Base-by-base conservation (phyloP, 2,113 vertebrate genomes). In the Scomber colias region DNA sequence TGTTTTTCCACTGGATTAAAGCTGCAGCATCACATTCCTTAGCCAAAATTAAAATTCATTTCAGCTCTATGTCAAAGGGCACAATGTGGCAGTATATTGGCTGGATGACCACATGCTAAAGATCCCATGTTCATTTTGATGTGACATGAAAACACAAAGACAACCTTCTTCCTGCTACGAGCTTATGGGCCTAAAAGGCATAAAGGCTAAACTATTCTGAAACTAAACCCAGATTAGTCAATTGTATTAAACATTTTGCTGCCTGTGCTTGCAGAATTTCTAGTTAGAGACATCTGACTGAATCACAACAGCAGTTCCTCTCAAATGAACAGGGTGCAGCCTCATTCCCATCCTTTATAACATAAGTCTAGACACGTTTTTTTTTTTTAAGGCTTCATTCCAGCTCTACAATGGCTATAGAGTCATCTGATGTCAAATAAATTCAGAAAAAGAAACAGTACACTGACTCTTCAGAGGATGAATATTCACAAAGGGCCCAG, bases 181-280 rank as follows among this genome's bases (percentile, higher is more conserved):
- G 15, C 65, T 69, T 48, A 77, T 14, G 74, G 69, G 53, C 27
- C 71, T 24, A 5, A 44, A 49, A 71, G 50, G 46, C 74, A 68
- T 66, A 71, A 64, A 71, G 31, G 31, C 24, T 75, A 69, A 78
- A 70, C 31, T 62, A 35, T 59, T 66, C 54, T 45, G 30, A 70
- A 80, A 82, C 44, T 71, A 76, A 87, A 79, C n/a, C 60, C 66
- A 74, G 70, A 76, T 65, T 81, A 78, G 12, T 69, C 63, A 71
- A 50, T 11, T 67, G 24, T 31, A 62, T 69, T 54, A 83, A 77
- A 81, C 14, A 45, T 82, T 83, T 71, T 69, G 35, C 62, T 66
- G 11, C 74, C 35, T 64, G 45, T 12, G 63, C n/a, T 31, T 46
- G 12, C n/a, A 55, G 30, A 64, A 17, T 67, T 61, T 74, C 40